Base-by-base conservation (phyloP, 2,888 invertebrate genomes). In the Augochlorella aurata region DNA sequence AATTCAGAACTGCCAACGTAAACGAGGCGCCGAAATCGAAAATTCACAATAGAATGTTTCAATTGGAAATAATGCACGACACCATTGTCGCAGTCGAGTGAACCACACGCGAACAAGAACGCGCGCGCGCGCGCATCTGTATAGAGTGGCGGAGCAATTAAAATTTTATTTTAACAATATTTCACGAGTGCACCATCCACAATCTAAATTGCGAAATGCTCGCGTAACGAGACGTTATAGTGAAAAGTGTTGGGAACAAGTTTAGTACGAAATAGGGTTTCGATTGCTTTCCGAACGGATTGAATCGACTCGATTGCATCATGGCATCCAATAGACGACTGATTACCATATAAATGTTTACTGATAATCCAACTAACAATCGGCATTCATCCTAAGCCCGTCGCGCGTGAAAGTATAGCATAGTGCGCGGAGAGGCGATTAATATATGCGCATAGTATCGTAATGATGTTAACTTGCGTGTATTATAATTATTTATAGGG, bases 131-230 rank as follows among this genome's bases (percentile, higher is more conserved):
- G 29, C 18, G 58, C 8, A 7, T n/a, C 18, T 2, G n/a, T 18
- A 52, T n/a, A n/a, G 9, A n/a, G 4, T 18, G 49, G 18, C 21
- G 18, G 16, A 44, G 52, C 66, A 79, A 79, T 79, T 79, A 67
- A 76, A 76, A 76, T 71, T 79, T 79, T 76, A 84, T 77, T 71
- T n/a, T 47, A 50, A 61, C 80, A 83, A 80, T 68, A 74, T 77
- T 77, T 74, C 77, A 44, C n/a, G 21, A 45, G 75, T 52, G 21
- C 61, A 9, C 9, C 49, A 70, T n/a, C 29, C 16, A 68, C 68
- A 63, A 18, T 82, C 74, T 54, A 29, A 58, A 50, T 83, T 71
- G 63, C 65, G 76, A 65, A 83, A 76, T 83, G 29, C 58, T 44
- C 52, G 61, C 63, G 44, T 69, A 82, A 74, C 78, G 79, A 70